Base-by-base conservation (phyloP, 2,888 invertebrate species). In the Tenthredo mesomela region DNA sequence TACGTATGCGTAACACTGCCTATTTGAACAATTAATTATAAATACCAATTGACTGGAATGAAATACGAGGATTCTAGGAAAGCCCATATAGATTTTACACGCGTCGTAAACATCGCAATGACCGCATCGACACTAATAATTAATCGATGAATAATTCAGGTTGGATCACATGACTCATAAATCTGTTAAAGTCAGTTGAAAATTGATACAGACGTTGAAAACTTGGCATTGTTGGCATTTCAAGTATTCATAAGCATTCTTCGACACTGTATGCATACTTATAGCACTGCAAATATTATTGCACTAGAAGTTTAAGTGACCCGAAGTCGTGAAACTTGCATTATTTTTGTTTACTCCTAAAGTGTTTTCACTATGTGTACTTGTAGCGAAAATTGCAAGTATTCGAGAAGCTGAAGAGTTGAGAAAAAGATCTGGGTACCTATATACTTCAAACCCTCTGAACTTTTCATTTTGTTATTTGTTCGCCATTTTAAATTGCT, bases 31-130 rank as follows among this genome's bases (percentile, higher is more conserved):
- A 10, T 75, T 6, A 47, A 75, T 75, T 75, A 21, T 47, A 2
- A 75, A 47, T 1, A 18, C 29, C 15, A 77, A 77, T 77, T 77
- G 25, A 73, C n/a, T 43, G 12, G 54, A 77, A 77, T 50, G 29
- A 50, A 77, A 73, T 50, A 73, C 40, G 43, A 43, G 25, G 43
- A 40, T 15, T 71, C 9, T 21, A 29, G 40, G n/a, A 21, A 73
- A 43, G 25, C 54, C 29, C 10, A 40, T 54, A 50, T 33, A 54
- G 50, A 50, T 77, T 77, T 18, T 18, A 77, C 50, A 54, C 54
- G 77, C 50, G 29, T 77, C 77, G 54, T 77, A 29, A 54, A 77
- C 50, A 77, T n/a, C 50, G 18, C 77, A 54, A 2, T 43, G 9
- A 77, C 29, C 33, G 18, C 54, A 77, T 7, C 25, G 9, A 47